Conservation (phyloP, 2,113 vertebrate genomes). For the Barbus barbus region DNA sequence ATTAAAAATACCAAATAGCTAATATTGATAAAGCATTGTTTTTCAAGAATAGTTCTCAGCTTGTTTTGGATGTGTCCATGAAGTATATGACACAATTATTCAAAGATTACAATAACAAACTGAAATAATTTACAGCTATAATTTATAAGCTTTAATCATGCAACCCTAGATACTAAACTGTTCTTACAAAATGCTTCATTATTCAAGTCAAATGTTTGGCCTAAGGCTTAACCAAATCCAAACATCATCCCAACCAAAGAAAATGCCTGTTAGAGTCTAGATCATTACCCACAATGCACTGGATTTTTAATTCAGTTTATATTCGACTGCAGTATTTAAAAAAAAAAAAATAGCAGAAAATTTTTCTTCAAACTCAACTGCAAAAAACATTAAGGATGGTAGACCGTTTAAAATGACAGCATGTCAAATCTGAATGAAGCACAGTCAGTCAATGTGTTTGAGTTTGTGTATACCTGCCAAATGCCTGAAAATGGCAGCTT, state of each 20-base stretch:
- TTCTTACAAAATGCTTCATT: neutral
- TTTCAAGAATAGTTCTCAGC: neutral
- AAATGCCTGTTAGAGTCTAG: neutral
- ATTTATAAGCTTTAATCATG: neutral
- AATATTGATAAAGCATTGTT: neutral
- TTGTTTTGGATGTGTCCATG: no score
- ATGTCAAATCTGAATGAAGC: constrained; percentile 25
- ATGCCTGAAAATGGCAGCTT: constrained; percentile 28
- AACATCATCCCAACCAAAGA: neutral
- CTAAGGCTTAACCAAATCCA: neutral
- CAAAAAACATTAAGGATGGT: no score
- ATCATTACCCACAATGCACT: neutral
- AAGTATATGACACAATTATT: neutral
- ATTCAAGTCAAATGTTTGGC: neutral
- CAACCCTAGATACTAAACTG: neutral
- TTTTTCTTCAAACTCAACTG: constrained; percentile 27
- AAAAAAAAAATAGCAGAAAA: neutral
- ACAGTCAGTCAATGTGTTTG: constrained; percentile 8
- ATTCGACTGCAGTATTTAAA: neutral
- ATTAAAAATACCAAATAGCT: no score
- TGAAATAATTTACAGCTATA: neutral
- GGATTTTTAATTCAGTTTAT: neutral
- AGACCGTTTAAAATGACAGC: constrained; percentile 21
- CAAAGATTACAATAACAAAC: neutral
- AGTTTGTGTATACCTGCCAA: constrained; percentile 34